Base-by-base conservation (phyloP, 37 sponge, comb jelly and placozoan genomes). In the Ianthella basta region DNA sequence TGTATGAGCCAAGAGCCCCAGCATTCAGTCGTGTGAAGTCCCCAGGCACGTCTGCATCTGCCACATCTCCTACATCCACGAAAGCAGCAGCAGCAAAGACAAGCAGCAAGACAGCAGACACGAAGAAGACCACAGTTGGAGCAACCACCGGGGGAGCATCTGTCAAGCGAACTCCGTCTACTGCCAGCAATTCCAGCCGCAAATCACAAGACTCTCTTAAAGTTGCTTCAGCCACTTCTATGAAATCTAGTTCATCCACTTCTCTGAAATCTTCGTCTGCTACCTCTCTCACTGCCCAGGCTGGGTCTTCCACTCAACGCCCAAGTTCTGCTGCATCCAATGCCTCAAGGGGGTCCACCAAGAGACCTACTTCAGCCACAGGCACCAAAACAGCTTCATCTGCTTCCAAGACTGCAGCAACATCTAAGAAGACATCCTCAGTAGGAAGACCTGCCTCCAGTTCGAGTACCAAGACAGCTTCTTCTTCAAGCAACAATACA, bases 1-100 rank as follows among this genome's bases (percentile, higher is more conserved):
- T 75, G 78, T 75, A 75, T 41, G 78, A 75, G 25, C 20, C 78
- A 39, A 40, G 54, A 12, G 53, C 78, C n/a, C 78, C 53, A 2
- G 21, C 53, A 20, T 75, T 75, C 24, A 50, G 41, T n/a, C 33
- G 78, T 14, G 25, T 50, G 24, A 75, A 75, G 38, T 75, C 78
- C 16, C 78, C 78, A 32, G 53, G 53, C n/a, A 75, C 37, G 78
- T 41, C 44, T 41, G 16, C 78, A 44, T 75, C 78, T 2, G 1
- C 70, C 29, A 6, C 4, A 30, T n/a, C 32, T 69, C 3, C 29
- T 15, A 27, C 70, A 30, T 30, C 54, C 50, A 44, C 50, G 6
- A 44, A 44, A 8, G 3, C 50, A 44, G 50, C 6, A 8, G 3
- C 50, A 44, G 50, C 8, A 8, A 44, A 44, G 50, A 44, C 50